Evolutionary conservation across 2,797 vertebrate species (phyloP).

Genomic region (Protosalanx chinensis): DNA sequence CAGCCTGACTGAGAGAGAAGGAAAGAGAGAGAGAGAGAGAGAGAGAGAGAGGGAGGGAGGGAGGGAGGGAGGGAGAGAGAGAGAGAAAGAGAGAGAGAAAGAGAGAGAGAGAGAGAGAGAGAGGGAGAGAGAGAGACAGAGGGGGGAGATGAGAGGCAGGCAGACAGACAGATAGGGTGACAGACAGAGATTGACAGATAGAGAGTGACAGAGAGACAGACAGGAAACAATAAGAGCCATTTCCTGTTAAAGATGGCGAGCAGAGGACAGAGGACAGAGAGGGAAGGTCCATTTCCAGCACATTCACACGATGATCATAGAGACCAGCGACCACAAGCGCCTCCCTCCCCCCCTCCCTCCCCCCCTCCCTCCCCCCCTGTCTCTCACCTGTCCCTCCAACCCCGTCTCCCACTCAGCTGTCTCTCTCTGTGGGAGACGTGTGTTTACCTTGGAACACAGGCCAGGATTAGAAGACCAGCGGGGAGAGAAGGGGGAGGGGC

Average conservation of each 20-base stretch:
- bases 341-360: no score
- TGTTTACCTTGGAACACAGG: conserved; percentile 21
- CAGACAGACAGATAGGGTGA: neutral
- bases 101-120: neutral
- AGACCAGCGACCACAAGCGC: neutral
- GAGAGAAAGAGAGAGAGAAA: neutral
- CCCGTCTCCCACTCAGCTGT: neutral
- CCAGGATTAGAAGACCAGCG: conserved; percentile 25
- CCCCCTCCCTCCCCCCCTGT: neutral
- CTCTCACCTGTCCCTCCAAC: conserved; percentile 5
- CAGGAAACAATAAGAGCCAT: neutral
- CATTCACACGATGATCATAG: neutral
- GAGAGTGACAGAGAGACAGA: conserved; percentile 1
- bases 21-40: conserved; percentile 6
- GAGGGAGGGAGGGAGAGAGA: neutral
- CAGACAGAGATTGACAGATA: conserved; percentile 21
- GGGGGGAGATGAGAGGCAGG: no score
- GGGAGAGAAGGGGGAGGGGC: conserved; percentile 12
- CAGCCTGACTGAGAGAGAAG: conserved; percentile 63
- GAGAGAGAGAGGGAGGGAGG: neutral
- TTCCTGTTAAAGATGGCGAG: neutral
- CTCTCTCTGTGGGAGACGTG: neutral
- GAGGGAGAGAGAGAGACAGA: neutral
- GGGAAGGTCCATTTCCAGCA: neutral
- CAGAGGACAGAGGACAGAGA: neutral